Conservation (phyloP, 2,113 vertebrate species). For the Halichoerus grypus region DNA sequence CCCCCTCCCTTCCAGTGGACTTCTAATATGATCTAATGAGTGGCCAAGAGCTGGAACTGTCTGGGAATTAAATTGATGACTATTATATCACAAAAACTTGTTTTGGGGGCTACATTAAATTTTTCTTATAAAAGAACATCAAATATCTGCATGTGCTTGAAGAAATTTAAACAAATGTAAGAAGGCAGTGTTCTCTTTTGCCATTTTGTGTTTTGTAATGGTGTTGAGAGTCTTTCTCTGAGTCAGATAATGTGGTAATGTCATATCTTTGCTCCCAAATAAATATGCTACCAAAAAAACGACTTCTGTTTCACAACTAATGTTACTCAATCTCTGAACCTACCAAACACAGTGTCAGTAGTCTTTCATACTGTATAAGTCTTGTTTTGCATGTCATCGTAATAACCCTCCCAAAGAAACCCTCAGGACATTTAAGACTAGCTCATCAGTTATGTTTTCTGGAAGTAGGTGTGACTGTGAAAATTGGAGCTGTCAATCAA, state of each 20-base stretch:
- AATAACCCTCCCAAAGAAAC: background rate
- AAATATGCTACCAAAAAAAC: background rate
- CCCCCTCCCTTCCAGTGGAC: background rate
- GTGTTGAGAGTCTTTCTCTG: background rate
- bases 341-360: background rate
- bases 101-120: background rate
- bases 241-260: background rate
- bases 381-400: background rate
- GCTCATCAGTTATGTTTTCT: background rate
- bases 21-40: background rate
- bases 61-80: background rate
- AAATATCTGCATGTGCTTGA: background rate
- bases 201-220: background rate
- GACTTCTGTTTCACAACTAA: conserved; percentile 34
- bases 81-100: background rate
- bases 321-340: background rate
- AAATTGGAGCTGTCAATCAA: conserved; percentile 45
- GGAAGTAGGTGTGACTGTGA: conserved; percentile 33
- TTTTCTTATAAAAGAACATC: background rate
- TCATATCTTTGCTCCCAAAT: conserved; percentile 36
- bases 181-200: background rate
- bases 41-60: too few species aligned
- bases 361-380: background rate
- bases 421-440: background rate
- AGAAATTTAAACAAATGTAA: background rate